Evolutionary conservation across 2,797 vertebrate species (phyloP), one percentile per base, ranked within the genome.

Genomic region (Lates japonicus): DNA sequence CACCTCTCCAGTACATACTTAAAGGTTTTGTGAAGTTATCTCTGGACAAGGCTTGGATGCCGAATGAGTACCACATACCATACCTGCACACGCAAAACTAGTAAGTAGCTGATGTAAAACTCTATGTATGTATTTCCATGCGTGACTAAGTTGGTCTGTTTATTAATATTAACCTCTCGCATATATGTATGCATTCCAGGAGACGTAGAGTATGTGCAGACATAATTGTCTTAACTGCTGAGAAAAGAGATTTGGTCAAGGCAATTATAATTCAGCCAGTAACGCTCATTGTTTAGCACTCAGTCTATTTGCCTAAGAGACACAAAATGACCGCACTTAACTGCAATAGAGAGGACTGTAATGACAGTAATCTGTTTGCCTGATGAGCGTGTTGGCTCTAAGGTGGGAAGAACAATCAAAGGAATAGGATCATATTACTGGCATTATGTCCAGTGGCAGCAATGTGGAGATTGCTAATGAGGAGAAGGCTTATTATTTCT

Each of bases 291-390:
- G 90, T 90, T 80, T 85, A 77, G 84, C 83, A 78, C 84, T 88
- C 82, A 67, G 61, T 82, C 83, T 89, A 73, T 92, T 92, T 92
- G 87, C 91, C 82, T 89, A 87, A 92, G 86, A 90, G 87, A 89
- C 93, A 91, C 87, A 93, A 93, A 94, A n/a, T 91, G 90, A 89
- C 82, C 87, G 87, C 86, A 90, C 93, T 93, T 88, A 93, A 82
- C 83, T 79, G 92, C 87, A 76, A 89, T 87, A 84, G 85, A 90
- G 58, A 49, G 58, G 49, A 64, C 64, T 81, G 72, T 92, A 93
- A 93, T 92, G 91, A 92, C 84, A 58, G 69, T 92, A 86, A 90
- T n/a, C 86, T 78, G 49, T 91, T 87, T 89, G 79, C 83, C 80
- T 90, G 78, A 89, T 90, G 80, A 83, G 61, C n/a, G 16, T 75